These are phyloP conservation scores for Geodia barretti DNA, from an alignment of 37 sponge, comb jelly and placozoan genomes.

Conservation along the genomic window DNA sequence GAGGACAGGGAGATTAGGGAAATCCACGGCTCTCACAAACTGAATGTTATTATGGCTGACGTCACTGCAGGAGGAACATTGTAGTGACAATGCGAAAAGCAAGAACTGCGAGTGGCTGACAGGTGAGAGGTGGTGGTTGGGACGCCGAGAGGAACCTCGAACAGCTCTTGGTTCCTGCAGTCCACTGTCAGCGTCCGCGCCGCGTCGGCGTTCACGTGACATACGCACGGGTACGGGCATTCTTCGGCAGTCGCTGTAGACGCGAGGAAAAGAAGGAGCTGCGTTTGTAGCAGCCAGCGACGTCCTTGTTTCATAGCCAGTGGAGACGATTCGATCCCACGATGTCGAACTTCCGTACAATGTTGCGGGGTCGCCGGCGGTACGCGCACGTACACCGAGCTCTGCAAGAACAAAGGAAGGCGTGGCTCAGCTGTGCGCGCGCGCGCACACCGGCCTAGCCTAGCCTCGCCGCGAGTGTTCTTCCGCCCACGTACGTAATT, in stretches of 20 bases:
- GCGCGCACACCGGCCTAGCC: background rate
- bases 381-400: background rate
- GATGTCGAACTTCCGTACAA: too few species aligned
- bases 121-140: constrained; percentile 36
- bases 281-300: background rate
- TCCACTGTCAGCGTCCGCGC: constrained; percentile 22
- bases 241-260: background rate
- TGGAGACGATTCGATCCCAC: too few species aligned
- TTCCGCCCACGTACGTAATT: too few species aligned
- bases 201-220: constrained; percentile 10
- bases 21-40: constrained; percentile 13
- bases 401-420: background rate
- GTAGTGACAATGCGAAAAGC: background rate
- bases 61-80: constrained; percentile 19
- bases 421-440: background rate
- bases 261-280: background rate
- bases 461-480: too few species aligned
- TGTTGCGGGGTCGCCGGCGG: too few species aligned
- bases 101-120: constrained; percentile 9
- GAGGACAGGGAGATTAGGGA: constrained; percentile 15
- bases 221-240: constrained; percentile 8
- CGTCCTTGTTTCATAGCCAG: background rate
- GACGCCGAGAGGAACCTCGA: constrained; percentile 11
- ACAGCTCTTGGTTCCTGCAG: constrained; percentile 29
- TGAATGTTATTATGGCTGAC: constrained; percentile 42